Conservation (phyloP, 2,797 vertebrate species). For the Scyliorhinus canicula region DNA sequence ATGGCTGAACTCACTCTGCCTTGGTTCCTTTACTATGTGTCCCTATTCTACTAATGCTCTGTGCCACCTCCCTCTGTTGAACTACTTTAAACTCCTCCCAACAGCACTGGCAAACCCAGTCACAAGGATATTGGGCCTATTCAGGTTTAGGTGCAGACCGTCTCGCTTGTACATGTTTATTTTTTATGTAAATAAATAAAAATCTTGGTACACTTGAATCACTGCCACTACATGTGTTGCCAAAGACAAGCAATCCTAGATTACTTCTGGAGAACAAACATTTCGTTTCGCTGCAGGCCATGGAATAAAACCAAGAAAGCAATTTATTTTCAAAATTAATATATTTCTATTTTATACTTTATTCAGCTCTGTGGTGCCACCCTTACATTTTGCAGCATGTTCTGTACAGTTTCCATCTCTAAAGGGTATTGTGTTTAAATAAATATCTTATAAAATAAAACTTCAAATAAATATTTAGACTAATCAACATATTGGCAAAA, state of each 20-base stretch:
- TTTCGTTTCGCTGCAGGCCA: not conserved
- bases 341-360: constrained; percentile 56
- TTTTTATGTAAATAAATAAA: not conserved
- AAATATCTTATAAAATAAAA: constrained; percentile 62
- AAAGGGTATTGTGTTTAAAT: constrained; percentile 54
- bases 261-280: not conserved
- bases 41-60: no score
- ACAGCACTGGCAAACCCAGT: no score
- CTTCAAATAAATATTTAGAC: constrained; percentile 58
- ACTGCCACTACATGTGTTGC: not conserved
- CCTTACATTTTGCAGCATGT: constrained; percentile 51
- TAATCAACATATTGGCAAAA: constrained; percentile 52
- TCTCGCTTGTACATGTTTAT: no score
- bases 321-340: constrained; percentile 52
- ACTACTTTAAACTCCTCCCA: no score
- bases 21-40: no score
- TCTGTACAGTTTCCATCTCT: constrained; percentile 50
- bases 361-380: constrained; percentile 51
- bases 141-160: no score
- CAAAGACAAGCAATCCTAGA: not conserved
- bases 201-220: not conserved
- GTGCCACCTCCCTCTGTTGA: no score
- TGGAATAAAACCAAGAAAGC: constrained; percentile 34
- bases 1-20: no score
- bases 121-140: no score